Evolutionary conservation across 2,113 vertebrate species (phyloP), one percentile per base, ranked within the genome.

Genomic region (Hystrix brachyura): DNA sequence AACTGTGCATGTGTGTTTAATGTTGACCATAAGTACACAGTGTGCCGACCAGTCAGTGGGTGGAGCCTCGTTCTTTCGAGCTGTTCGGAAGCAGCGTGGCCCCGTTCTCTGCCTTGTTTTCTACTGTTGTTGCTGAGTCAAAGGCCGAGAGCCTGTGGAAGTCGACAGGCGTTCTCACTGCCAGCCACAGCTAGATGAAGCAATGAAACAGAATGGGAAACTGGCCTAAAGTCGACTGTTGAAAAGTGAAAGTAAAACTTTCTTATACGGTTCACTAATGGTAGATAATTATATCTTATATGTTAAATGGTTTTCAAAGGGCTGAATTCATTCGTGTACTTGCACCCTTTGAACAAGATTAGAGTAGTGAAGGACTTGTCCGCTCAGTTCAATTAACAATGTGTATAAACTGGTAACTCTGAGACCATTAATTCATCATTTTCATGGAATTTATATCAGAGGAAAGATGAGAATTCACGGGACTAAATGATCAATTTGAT

Each of bases 201-300:
- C 90, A 87, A 90, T 76, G 65, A 85, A 82, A 83, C 46, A 87
- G 86, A 88, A 83, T 91, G 69, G 88, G 65, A 95, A 96, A 67
- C 43, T 95, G 96, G 92, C 64, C 21, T 78, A 23, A 83, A 85
- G 34, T 91, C 91, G 92, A 90, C 53, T 72, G 17, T 82, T 81
- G 62, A 87, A 94, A 97, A 97, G 87, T 71, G 91, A 72, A 91
- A 95, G 78, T 64, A 81, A 93, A 97, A 95, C 14, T 96, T 92
- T 95, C 67, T 84, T 38, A 94, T 87, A 83, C 80, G 34, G 83
- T 87, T 32, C 19, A n/a, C 46, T 93, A 92, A 97, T 92, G 94
- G 87, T 78, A 87, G 83, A 89, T 90, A 95, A 97, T 97, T 90
- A 76, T 67, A 34, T 76, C 76, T 97, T 83, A 64, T 79, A 29